These are phyloP conservation scores for Amiota communis DNA, from an alignment of 2,888 invertebrate species.

Conservation along the genomic window DNA sequence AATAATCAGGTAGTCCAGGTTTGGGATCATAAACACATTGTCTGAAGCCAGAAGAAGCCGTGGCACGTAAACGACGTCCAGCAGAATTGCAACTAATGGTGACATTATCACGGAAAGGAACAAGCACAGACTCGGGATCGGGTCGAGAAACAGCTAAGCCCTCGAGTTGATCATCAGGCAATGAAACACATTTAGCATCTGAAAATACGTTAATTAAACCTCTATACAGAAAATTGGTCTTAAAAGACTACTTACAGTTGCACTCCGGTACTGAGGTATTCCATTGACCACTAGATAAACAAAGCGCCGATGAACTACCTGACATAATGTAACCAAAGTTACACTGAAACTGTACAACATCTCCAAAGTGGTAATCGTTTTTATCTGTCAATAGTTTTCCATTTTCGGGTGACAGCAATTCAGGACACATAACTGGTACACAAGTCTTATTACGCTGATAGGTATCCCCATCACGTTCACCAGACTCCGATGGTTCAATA, in stretches of 20 bases:
- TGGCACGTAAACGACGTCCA: constrained; percentile 85
- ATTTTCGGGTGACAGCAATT: constrained; percentile 85
- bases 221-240: background rate
- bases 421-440: constrained; percentile 92
- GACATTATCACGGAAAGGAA: constrained; percentile 92
- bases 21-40: constrained; percentile 97
- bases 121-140: constrained; percentile 86
- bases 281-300: constrained; percentile 93
- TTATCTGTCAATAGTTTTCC: constrained; percentile 88
- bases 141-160: constrained; percentile 85
- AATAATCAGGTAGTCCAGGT: constrained; percentile 90
- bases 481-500: constrained; percentile 87
- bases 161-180: constrained; percentile 91
- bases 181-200: constrained; percentile 92
- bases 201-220: constrained; percentile 19
- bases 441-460: constrained; percentile 95
- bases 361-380: constrained; percentile 89
- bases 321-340: constrained; percentile 95
- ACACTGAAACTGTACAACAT: constrained; percentile 92
- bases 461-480: constrained; percentile 89
- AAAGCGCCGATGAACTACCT: constrained; percentile 88
- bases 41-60: constrained; percentile 87
- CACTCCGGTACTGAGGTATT: constrained; percentile 95
- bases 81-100: constrained; percentile 86
- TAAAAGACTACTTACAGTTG: constrained; percentile 81